phyloP scores from a whole-genome alignment of 2,113 vertebrate genomes.

The Gasterosteus nipponicus region DNA sequence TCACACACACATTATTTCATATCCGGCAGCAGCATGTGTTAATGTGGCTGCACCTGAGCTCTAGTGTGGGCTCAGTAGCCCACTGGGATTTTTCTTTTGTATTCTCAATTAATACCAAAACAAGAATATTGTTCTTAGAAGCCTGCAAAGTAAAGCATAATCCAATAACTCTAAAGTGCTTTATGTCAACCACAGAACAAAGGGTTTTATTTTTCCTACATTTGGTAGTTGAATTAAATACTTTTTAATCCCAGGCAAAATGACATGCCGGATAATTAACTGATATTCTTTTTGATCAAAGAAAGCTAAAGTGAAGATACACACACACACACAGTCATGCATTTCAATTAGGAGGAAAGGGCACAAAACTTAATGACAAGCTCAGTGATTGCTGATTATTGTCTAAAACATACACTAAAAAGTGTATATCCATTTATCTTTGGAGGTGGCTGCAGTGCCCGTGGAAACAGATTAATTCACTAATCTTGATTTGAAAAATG shows the following conservation, averaged over 20 bases:
- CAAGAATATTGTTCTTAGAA: conserved; percentile 29
- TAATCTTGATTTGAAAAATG: neutral
- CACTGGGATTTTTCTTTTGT: conserved; percentile 6
- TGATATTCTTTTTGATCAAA: conserved; percentile 34
- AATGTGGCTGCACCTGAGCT: conserved; percentile 7
- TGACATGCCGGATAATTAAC: conserved; percentile 20
- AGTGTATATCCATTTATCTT: neutral
- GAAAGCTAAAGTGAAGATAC: conserved; percentile 16
- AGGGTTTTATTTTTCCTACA: neutral
- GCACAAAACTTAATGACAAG: neutral
- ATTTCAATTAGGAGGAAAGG: conserved; percentile 16
- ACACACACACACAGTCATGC: neutral
- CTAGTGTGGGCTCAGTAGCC: conserved; percentile 1
- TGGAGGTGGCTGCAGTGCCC: neutral
- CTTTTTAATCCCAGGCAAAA: neutral
- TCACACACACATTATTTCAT: conserved; percentile 1
- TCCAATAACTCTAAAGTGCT: neutral
- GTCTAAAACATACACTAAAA: neutral
- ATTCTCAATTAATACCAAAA: conserved; percentile 22
- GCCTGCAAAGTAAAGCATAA: conserved; percentile 1
- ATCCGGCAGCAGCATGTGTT: neutral
- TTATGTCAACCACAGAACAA: conserved; percentile 6
- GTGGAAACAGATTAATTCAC: neutral
- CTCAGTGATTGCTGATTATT: neutral
- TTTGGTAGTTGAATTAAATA: neutral